Conservation (phyloP, 1,140 invertebrate genomes). For the Araneus ventricosus region DNA sequence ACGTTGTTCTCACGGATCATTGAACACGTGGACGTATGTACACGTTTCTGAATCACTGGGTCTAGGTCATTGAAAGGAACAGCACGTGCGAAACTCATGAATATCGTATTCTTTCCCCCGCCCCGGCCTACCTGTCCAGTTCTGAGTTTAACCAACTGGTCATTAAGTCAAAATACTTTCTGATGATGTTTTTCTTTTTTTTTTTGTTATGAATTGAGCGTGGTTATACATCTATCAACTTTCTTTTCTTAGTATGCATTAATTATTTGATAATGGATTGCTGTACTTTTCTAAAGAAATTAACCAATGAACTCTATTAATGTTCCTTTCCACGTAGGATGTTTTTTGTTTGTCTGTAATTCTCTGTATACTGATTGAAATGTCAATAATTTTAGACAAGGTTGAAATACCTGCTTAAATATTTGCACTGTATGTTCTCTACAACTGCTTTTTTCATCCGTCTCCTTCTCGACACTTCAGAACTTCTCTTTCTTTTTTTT, state of each 20-base stretch:
- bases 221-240: not conserved
- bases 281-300: too few relatives aligned
- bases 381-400: too few relatives aligned
- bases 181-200: not conserved
- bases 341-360: too few relatives aligned
- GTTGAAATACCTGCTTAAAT: too few relatives aligned
- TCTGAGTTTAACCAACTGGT: not conserved
- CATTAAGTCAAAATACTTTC: not conserved
- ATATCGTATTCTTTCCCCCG: not conserved
- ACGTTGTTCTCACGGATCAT: slow-evolving; percentile 27
- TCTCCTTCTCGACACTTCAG: too few relatives aligned
- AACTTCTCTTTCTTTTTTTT: too few relatives aligned
- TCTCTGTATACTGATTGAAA: too few relatives aligned
- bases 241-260: not conserved
- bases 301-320: too few relatives aligned
- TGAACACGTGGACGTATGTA: slow-evolving; percentile 14
- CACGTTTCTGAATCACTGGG: slow-evolving; percentile 48
- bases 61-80: slow-evolving; percentile 26
- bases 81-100: not conserved
- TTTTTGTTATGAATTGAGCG: not conserved
- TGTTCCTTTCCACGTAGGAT: too few relatives aligned
- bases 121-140: not conserved
- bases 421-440: too few relatives aligned
- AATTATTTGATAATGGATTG: not conserved
- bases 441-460: too few relatives aligned